Evolutionary conservation across 2,888 invertebrate genomes (phyloP), one percentile per base, ranked within the genome.

Genomic region (Troides oblongomaculatus): DNA sequence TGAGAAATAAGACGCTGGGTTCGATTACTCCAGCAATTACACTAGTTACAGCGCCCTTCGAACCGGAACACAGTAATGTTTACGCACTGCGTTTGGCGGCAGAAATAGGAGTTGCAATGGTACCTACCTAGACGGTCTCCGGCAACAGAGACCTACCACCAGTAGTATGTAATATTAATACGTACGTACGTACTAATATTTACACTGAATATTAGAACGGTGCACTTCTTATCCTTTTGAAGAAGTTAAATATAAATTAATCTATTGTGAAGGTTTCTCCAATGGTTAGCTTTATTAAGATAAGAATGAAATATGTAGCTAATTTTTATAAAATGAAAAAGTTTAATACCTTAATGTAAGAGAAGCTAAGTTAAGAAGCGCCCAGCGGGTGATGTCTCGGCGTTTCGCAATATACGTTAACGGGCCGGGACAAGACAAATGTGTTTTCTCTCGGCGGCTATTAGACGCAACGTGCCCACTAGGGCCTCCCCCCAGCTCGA

Each of bases 371-470:
- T 85, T 81, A 84, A 80, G 82, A 80, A 84, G 83, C 84, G 84
- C 70, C 66, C 88, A 88, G 88, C 88, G 82, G 86, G 88, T 84
- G 86, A 85, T 83, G 88, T 87, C 87, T 85, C 86, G 78, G 83
- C 82, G 79, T 81, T 75, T 77, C 80, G 88, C 90, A 90, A 91
- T 92, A 92, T 92, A 91, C 92, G 91, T 86, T 92, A 91, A 92
- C 91, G 89, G 88, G 83, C 84, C 83, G 83, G 85, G 90, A 90
- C 90, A 92, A 92, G 92, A 92, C 89, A 91, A 92, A 92, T 92
- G 92, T 91, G 90, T 89, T 90, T 92, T 90, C 90, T 87, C 89
- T 88, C 85, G 85, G 83, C 86, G 81, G 85, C 88, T 89, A 89
- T 88, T 89, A 88, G 84, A 84, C 82, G 82, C 82, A 81, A 71